These are phyloP conservation scores for Synanthedon vespiformis DNA, from an alignment of 2,888 invertebrate genomes.

Conservation along the genomic window DNA sequence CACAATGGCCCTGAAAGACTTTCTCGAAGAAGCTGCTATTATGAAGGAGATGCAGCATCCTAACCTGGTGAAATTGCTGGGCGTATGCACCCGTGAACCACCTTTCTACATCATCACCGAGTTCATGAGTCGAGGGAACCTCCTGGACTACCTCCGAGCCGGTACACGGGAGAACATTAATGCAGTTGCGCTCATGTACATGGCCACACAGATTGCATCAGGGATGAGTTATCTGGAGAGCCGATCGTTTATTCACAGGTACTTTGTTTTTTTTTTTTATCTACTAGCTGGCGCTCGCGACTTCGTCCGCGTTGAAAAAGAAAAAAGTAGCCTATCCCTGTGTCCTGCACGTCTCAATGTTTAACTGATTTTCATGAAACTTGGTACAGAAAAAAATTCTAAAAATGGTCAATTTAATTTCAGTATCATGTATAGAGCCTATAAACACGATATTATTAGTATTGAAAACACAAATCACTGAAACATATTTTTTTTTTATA, in stretches of 20 bases:
- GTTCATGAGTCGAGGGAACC: conserved; percentile 98
- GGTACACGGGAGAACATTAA: conserved; percentile 88
- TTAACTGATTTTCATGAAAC: too few species aligned
- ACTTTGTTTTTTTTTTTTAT: conserved; percentile 27
- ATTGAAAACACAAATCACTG: background rate
- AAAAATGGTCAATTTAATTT: too few species aligned
- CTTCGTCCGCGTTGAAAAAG: too few species aligned
- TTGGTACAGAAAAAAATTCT: too few species aligned
- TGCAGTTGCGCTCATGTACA: conserved; percentile 96
- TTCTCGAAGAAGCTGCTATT: conserved; percentile 97
- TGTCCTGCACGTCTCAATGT: too few species aligned
- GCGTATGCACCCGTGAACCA: conserved; percentile 98
- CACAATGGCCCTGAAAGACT: conserved; percentile 99
- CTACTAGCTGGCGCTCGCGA: too few species aligned
- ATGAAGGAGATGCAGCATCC: conserved; percentile 99
- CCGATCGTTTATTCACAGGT: conserved; percentile 93
- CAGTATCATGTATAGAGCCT: too few species aligned
- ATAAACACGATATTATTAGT: too few species aligned
- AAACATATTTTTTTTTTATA: too few species aligned
- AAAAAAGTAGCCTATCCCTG: too few species aligned
- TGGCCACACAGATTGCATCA: conserved; percentile 99
- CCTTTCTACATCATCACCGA: conserved; percentile 99
- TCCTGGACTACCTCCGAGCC: conserved; percentile 93
- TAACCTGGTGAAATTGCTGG: conserved; percentile 96
- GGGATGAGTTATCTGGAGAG: conserved; percentile 99